A percentile compares a stretch with the other conserved stretches of the same genome.
phyloP scores from a whole-genome alignment of 1,140 invertebrate species.

The Sycobia sp. region DNA sequence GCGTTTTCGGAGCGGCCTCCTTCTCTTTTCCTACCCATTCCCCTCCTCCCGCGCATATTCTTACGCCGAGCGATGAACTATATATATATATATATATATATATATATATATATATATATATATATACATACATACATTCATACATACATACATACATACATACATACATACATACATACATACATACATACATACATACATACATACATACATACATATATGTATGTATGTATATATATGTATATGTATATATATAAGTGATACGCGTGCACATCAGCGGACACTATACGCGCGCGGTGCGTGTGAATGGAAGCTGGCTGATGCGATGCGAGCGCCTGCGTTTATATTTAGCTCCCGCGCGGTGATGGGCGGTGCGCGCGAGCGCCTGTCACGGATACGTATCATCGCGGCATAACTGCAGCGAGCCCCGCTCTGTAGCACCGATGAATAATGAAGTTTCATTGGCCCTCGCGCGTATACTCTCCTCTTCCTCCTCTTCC shows the following conservation, averaged over 20 bases:
- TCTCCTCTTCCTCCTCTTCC: constrained; percentile 22
- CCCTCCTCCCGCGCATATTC: constrained; percentile 45
- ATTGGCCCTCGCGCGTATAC: constrained; percentile 41
- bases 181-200: too few species aligned
- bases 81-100: too few species aligned
- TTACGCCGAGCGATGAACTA: constrained; percentile 47
- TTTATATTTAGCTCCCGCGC: constrained; percentile 63
- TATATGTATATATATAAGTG: too few species aligned
- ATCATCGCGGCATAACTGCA: constrained; percentile 64
- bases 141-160: too few species aligned
- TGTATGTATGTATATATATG: too few species aligned
- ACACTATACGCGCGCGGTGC: constrained; percentile 40
- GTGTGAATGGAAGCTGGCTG: constrained; percentile 58
- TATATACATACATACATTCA: too few species aligned
- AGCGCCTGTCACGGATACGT: constrained; percentile 62
- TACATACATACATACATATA: too few species aligned
- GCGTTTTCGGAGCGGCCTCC: constrained; percentile 60
- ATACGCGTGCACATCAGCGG: too few species aligned
- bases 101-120: too few species aligned
- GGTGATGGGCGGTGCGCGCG: constrained; percentile 63
- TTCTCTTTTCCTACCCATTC: constrained; percentile 31
- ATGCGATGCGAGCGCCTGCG: constrained; percentile 48
- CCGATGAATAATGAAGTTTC: constrained; percentile 62
- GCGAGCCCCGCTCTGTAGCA: constrained; percentile 56
- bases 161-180: too few species aligned